Evolutionary conservation across 2,888 invertebrate genomes (phyloP), one percentile per base, ranked within the genome.

Genomic region (Tethea ocularis): DNA sequence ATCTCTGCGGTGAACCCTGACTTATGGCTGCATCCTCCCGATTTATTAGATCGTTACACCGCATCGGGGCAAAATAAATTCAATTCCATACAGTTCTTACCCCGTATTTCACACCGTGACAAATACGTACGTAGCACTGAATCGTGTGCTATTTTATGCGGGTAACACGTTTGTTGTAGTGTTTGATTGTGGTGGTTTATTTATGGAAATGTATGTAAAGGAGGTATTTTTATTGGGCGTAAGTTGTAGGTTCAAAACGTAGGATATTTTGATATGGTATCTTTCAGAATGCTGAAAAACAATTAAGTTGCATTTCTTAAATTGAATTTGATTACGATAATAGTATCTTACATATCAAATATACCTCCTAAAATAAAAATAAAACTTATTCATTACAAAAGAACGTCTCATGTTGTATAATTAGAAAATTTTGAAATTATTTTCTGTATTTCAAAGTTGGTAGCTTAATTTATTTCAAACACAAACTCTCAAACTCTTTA

Each of bases 31-130:
- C 84, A 80, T 83, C 84, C 84, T 78, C 74, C 75, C 83, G 84
- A 92, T 91, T 92, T 91, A 91, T 91, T 88, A 88, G 87, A 86
- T 87, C 86, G 86, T 87, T 87, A 83, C 78, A 83, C 85, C 82
- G 78, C 87, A 87, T 83, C 87, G 83, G 82, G 84, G 84, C 80
- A 80, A 82, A 87, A 87, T 87, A 86, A 88, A 88, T 88, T 86
- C 86, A 85, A 86, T 87, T 84, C 81, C 79, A 77, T 78, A 77
- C 71, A 69, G 73, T 84, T 82, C 82, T 83, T 75, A 79, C 74
- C 80, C 78, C 79, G 81, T 87, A 87, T 88, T 85, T 87, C 81
- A 82, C 69, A 72, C 71, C 75, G 82, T 83, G 90, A 89, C 89
- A 87, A 86, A 88, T 86, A 79, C 79, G 75, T 68, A 65, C 79